phyloP scores from a whole-genome alignment of 2,113 vertebrate genomes.

The Colinus virginianus region DNA sequence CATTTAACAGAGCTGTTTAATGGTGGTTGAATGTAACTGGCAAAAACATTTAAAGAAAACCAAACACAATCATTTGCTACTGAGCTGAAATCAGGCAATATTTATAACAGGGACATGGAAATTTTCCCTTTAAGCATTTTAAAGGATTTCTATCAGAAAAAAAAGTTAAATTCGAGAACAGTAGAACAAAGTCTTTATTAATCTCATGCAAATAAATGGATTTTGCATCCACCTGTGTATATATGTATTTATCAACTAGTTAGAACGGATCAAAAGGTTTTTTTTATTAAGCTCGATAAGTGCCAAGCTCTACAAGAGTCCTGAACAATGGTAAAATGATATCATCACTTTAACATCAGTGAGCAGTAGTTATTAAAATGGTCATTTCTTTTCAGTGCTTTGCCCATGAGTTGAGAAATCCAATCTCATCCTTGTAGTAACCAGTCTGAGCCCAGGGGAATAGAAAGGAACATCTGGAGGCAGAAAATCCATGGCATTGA shows the following conservation, averaged over 20 bases:
- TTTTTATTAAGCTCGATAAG: slow-evolving; percentile 52
- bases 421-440: slow-evolving; percentile 43
- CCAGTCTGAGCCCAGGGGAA: slow-evolving; percentile 24
- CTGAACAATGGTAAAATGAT: slow-evolving; percentile 49
- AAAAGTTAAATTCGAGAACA: slow-evolving; percentile 39
- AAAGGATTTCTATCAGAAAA: neutral
- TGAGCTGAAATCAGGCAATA: neutral
- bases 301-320: slow-evolving; percentile 22
- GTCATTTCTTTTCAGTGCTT: slow-evolving; percentile 66
- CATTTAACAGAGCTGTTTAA: neutral
- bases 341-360: slow-evolving; percentile 53
- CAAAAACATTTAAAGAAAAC: neutral
- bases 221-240: slow-evolving; percentile 17
- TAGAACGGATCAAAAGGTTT: slow-evolving; percentile 63
- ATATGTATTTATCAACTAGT: slow-evolving; percentile 58
- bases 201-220: slow-evolving; percentile 50
- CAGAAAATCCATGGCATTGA: slow-evolving; percentile 73
- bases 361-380: slow-evolving; percentile 53
- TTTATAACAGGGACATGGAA: neutral
- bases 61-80: neutral
- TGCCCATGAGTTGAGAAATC: slow-evolving; percentile 50
- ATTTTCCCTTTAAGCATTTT: slow-evolving; percentile 15
- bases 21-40: neutral
- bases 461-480: slow-evolving; percentile 41
- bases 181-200: slow-evolving; percentile 20